phyloP scores from a whole-genome alignment of 2,888 invertebrate species.

The Philaethria dido region DNA sequence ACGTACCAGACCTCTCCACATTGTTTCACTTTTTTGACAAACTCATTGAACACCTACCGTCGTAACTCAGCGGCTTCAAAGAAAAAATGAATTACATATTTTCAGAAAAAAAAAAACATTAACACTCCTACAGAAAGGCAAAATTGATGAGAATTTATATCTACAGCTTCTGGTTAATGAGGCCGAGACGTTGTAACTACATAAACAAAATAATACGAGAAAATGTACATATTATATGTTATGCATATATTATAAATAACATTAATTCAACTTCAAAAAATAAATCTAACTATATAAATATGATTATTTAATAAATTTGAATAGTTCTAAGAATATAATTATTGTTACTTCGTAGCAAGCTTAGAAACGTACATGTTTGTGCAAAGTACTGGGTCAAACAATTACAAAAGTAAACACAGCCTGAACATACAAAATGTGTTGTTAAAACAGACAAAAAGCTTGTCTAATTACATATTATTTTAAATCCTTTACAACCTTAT shows the following conservation, averaged over 20 bases:
- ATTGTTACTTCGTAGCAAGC: not conserved
- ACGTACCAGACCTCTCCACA: not conserved
- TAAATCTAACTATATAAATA: too few relatives aligned
- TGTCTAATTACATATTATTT: not conserved
- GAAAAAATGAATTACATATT: not conserved
- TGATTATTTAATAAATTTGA: too few relatives aligned
- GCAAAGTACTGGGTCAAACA: conserved; percentile 12
- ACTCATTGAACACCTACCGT: not conserved
- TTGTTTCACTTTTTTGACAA: conserved; percentile 7
- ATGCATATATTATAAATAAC: too few relatives aligned
- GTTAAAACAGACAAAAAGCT: conserved; percentile 8
- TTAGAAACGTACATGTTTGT: not conserved
- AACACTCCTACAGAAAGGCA: not conserved
- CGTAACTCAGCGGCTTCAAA: conserved; percentile 3
- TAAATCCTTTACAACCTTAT: not conserved
- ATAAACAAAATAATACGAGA: too few relatives aligned
- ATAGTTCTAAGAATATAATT: conserved; percentile 11
- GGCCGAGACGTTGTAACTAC: too few relatives aligned
- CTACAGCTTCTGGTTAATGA: not conserved
- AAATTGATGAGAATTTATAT: conserved; percentile 2
- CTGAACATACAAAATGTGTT: conserved; percentile 16
- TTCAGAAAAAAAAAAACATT: conserved; percentile 6
- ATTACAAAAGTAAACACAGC: conserved; percentile 13
- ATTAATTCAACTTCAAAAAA: too few relatives aligned
- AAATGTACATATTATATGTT: too few relatives aligned